Conservation (phyloP, 2,113 vertebrate genomes). For the Prunella fulvescens region DNA sequence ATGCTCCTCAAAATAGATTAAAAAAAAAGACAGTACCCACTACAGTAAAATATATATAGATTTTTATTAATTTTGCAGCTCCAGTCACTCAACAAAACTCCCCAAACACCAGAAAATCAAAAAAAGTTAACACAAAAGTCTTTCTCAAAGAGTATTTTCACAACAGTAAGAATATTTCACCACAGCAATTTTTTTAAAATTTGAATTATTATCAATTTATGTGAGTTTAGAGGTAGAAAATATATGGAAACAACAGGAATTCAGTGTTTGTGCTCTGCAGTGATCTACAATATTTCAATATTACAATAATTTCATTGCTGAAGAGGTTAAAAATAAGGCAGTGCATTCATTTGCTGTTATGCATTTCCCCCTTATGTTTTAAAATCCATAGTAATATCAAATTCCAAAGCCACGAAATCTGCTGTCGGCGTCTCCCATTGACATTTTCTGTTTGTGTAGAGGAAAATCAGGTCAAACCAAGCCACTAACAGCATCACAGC, state of each 20-base stretch:
- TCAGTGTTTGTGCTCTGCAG: not conserved
- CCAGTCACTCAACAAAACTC: not conserved
- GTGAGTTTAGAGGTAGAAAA: not conserved
- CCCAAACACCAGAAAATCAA: not conserved
- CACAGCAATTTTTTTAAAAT: not conserved
- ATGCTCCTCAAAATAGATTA: not conserved
- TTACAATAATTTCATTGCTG: not conserved
- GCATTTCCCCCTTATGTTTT: not conserved
- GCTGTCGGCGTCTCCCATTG: not conserved
- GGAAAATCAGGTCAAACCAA: constrained; percentile 36
- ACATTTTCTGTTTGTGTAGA: not conserved
- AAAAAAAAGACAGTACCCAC: not conserved
- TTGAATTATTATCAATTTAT: not conserved
- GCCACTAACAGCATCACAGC: not conserved
- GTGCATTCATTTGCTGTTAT: not conserved
- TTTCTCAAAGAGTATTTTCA: not conserved
- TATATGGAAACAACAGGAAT: not conserved
- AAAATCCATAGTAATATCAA: not conserved
- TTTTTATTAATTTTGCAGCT: constrained; percentile 4
- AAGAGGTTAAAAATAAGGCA: not conserved
- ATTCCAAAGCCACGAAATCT: not conserved
- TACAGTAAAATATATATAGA: not conserved
- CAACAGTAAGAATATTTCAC: not conserved
- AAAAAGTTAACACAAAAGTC: not conserved
- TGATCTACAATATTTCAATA: not conserved